Percentiles rank a stretch among this genome's conserved stretches.
Conservation (phyloP, 1,140 invertebrate genomes). For the Drosophila sechellia region DNA sequence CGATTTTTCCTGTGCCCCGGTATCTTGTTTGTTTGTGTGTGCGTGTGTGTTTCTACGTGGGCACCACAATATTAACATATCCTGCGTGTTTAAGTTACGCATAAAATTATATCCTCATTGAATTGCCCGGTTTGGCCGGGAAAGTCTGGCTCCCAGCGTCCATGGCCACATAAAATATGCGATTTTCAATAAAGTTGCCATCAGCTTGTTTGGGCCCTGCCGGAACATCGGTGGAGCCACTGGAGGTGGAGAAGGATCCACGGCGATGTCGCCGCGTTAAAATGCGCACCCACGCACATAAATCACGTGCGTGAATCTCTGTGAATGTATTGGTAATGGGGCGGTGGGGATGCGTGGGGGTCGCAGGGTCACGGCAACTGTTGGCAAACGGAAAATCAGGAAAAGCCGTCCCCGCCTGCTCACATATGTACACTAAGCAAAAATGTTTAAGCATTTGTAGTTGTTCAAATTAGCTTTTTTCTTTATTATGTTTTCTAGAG, state of each 20-base stretch:
- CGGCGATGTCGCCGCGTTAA: constrained; percentile 59
- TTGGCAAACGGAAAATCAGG: constrained; percentile 72
- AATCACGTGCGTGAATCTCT: constrained; percentile 77
- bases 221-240: neutral
- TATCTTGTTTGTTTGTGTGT: constrained; percentile 19
- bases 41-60: constrained; percentile 18
- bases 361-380: constrained; percentile 34
- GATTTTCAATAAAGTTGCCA: constrained; percentile 78
- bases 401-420: constrained; percentile 12
- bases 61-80: constrained; percentile 76
- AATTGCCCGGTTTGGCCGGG: constrained; percentile 56
- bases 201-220: constrained; percentile 35
- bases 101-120: constrained; percentile 82
- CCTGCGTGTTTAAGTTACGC: constrained; percentile 81
- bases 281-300: constrained; percentile 79
- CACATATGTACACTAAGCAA: neutral
- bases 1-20: constrained; percentile 43
- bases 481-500: no score
- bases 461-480: no score
- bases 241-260: constrained; percentile 17
- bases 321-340: constrained; percentile 16
- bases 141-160: constrained; percentile 19
- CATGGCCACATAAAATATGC: constrained; percentile 74
- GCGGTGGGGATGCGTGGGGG: neutral
- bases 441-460: neutral